phyloP scores from a whole-genome alignment of 2,797 vertebrate species.

The Gambelia wislizenii region DNA sequence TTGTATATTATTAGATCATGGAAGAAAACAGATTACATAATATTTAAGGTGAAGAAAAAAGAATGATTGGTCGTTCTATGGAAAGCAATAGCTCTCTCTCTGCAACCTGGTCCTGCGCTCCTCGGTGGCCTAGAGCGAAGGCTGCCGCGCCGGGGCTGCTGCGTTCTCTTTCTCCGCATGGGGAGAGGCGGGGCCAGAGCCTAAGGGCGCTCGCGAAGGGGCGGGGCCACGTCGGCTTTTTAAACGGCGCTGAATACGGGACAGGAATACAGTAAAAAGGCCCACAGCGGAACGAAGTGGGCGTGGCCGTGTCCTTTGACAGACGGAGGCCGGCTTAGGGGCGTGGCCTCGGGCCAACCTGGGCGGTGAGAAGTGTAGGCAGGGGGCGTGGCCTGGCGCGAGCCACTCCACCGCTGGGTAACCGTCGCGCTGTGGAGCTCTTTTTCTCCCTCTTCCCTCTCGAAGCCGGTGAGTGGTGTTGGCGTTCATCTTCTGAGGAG shows the following conservation, averaged over 20 bases:
- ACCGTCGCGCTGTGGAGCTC: neutral
- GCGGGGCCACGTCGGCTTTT: neutral
- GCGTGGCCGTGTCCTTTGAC: neutral
- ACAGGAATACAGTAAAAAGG: too few relatives aligned
- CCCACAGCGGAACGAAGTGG: neutral
- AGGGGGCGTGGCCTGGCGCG: neutral
- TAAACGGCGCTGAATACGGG: neutral
- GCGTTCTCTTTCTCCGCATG: conserved; percentile 26
- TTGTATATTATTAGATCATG: too few relatives aligned
- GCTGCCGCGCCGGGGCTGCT: neutral
- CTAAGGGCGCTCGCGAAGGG: too few relatives aligned
- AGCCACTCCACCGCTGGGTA: too few relatives aligned
- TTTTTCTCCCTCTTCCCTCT: too few relatives aligned
- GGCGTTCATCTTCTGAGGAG: neutral
- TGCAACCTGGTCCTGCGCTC: neutral
- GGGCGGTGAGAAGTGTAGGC: neutral
- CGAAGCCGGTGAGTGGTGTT: conserved; percentile 6
- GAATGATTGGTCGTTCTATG: too few relatives aligned
- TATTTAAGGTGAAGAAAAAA: too few relatives aligned
- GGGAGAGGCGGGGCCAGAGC: conserved; percentile 12
- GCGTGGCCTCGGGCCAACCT: neutral
- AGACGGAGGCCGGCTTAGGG: neutral
- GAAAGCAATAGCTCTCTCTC: too few relatives aligned
- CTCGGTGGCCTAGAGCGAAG: neutral
- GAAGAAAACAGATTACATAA: too few relatives aligned